Evolutionary conservation across 1,140 invertebrate species (phyloP), one percentile per base, ranked within the genome.

Genomic region (Bombus turneri): DNA sequence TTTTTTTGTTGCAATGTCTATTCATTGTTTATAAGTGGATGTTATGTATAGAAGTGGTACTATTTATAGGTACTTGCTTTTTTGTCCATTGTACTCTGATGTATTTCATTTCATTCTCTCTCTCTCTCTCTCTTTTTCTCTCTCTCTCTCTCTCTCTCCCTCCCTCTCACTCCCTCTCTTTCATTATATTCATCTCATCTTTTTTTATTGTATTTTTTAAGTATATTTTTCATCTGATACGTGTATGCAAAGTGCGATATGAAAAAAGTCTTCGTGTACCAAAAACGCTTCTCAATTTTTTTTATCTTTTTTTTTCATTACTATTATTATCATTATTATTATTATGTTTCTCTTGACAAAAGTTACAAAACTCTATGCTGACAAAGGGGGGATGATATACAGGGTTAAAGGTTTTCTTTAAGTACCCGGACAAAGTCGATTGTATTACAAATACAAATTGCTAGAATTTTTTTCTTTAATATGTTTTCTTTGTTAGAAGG

Each of bases 401-500:
- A 62, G 83, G 53, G 39, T 66, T 31, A 73, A 86, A 82, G 78
- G 78, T 88, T 79, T 80, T 47, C 53, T 80, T 93, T 94, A 94
- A 94, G 93, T 94, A 95, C 93, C 92, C 90, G 92, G 89, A 94
- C 91, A 94, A 93, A 92, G 91, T 89, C 77, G 87, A 92, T 83
- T 88, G 85, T 91, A 91, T 91, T 92, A 91, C 86, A 89, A 78
- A 91, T 93, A 93, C 86, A 90, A 93, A 90, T 90, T 89, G 90
- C 88, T 92, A 92, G 86, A 93, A 93, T 83, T 92, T 89, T 88
- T 77, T 91, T 85, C 92, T 31, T 78, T 78, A 90, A 79, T 91
- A 88, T 91, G 86, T 92, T 91, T 91, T 92, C 93, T 93, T 93
- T 91, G 85, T 94, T 94, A 94, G 90, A 95, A 95, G 94, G 94